Percentiles rank a stretch among this genome's conserved stretches.
phyloP scores from a whole-genome alignment of 2,113 vertebrate species.

The Rhinolophus sinicus region DNA sequence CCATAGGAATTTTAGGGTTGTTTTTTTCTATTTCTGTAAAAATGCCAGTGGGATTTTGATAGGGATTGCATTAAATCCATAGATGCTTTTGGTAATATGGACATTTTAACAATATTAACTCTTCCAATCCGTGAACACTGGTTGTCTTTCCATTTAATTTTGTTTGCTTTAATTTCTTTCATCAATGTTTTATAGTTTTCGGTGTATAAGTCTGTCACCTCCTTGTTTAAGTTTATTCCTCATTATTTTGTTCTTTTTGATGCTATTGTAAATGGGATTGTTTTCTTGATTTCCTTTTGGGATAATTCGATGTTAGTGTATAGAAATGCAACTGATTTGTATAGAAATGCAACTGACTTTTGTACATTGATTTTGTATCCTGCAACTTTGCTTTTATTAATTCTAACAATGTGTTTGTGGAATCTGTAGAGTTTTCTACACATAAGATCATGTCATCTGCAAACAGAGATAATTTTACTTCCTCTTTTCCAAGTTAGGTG shows the following conservation, averaged over 20 bases:
- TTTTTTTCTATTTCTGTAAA: not conserved
- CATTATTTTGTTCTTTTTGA: not conserved
- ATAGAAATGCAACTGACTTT: not conserved
- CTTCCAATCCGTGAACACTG: not conserved
- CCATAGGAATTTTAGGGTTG: not conserved
- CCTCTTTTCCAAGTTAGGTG: not conserved
- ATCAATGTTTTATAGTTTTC: not conserved
- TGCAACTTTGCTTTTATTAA: not conserved
- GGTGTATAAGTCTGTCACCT: not conserved
- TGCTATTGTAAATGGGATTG: not conserved
- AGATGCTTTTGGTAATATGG: not conserved
- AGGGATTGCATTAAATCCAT: not conserved
- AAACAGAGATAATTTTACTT: not conserved
- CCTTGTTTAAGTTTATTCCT: not conserved
- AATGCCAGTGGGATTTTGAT: not conserved
- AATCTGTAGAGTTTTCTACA: not conserved
- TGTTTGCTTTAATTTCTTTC: constrained; percentile 14
- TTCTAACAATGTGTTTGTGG: not conserved
- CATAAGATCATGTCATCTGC: not conserved
- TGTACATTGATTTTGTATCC: not conserved
- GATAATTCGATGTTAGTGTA: not conserved
- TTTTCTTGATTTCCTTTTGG: not conserved
- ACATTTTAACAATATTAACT: not conserved
- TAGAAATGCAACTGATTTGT: not conserved
- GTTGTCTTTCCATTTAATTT: not conserved